These are phyloP conservation scores for Crossocerus cetratus DNA, from an alignment of 2,888 invertebrate species.

Conservation along the genomic window DNA sequence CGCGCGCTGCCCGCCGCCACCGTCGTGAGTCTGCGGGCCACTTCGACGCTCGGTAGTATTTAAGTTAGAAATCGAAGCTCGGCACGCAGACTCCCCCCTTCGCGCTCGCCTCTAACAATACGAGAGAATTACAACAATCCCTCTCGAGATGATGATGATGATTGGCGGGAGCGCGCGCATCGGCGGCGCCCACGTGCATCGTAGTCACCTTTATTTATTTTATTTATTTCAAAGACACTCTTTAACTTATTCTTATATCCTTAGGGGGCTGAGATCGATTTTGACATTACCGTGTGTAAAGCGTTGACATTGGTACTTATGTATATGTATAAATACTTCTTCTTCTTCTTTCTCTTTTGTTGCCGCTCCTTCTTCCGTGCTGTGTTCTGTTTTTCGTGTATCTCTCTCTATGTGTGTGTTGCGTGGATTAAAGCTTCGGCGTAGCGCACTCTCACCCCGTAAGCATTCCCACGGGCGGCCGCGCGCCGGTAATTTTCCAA, in stretches of 20 bases:
- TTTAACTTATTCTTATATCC: slow-evolving; percentile 24
- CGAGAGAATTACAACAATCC: not conserved
- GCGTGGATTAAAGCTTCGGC: slow-evolving; percentile 40
- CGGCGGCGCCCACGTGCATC: slow-evolving; percentile 17
- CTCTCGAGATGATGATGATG: too few species aligned
- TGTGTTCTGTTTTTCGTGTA: slow-evolving; percentile 4
- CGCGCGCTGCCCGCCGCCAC: too few species aligned
- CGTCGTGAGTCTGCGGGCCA: too few species aligned
- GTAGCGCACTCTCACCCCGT: slow-evolving; percentile 42
- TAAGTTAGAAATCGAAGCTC: not conserved
- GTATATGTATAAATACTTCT: slow-evolving; percentile 11
- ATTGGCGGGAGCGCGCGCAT: not conserved
- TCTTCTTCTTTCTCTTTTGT: not conserved
- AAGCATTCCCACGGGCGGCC: slow-evolving; percentile 44
- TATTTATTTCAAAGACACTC: slow-evolving; percentile 35
- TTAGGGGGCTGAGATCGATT: slow-evolving; percentile 20
- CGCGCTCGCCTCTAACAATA: not conserved
- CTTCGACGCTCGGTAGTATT: too few species aligned
- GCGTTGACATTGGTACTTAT: slow-evolving; percentile 31
- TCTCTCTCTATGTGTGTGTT: slow-evolving; percentile 18
- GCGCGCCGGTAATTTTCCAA: slow-evolving; percentile 39
- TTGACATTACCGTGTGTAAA: slow-evolving; percentile 13
- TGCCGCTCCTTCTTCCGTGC: not conserved
- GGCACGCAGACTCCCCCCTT: slow-evolving; percentile 5
- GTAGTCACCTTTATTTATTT: slow-evolving; percentile 48